A percentile compares a stretch with the other conserved stretches of the same genome.
Conservation (phyloP, 2,797 vertebrate species). For the Peromyscus nudipes region DNA sequence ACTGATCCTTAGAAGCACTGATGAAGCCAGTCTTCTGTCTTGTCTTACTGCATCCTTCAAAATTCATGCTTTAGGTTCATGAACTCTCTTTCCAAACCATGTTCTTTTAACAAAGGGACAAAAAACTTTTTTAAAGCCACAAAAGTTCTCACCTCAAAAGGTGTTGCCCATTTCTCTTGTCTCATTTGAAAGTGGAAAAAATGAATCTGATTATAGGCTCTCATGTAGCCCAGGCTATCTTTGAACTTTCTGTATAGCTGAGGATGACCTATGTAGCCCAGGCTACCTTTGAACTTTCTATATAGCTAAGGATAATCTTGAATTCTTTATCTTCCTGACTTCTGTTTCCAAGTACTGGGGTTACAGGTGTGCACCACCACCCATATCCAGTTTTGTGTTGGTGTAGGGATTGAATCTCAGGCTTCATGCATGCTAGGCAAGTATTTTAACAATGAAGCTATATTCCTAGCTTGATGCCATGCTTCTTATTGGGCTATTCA, state of each 20-base stretch:
- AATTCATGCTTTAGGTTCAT: background rate
- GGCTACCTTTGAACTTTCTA: background rate
- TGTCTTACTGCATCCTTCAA: background rate
- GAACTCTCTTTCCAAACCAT: background rate
- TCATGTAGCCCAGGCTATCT: background rate
- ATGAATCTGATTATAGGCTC: background rate
- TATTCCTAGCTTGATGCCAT: background rate
- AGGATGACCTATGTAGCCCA: background rate
- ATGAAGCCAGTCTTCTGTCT: slow-evolving; percentile 74
- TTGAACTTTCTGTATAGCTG: background rate
- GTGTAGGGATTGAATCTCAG: too few relatives aligned
- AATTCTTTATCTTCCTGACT: background rate
- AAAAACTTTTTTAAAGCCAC: background rate
- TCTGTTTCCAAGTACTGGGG: background rate
- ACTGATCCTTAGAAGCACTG: slow-evolving; percentile 64
- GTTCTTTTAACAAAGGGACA: background rate
- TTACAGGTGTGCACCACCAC: background rate
- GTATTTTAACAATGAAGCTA: background rate
- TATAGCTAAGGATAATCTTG: background rate
- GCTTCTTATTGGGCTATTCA: background rate
- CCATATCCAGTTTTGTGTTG: background rate
- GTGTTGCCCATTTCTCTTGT: background rate
- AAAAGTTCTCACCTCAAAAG: slow-evolving; percentile 11
- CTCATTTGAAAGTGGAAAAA: slow-evolving; percentile 21
- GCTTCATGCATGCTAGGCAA: background rate